phyloP scores from a whole-genome alignment of 2,888 invertebrate species.

The Emmelina monodactyla region DNA sequence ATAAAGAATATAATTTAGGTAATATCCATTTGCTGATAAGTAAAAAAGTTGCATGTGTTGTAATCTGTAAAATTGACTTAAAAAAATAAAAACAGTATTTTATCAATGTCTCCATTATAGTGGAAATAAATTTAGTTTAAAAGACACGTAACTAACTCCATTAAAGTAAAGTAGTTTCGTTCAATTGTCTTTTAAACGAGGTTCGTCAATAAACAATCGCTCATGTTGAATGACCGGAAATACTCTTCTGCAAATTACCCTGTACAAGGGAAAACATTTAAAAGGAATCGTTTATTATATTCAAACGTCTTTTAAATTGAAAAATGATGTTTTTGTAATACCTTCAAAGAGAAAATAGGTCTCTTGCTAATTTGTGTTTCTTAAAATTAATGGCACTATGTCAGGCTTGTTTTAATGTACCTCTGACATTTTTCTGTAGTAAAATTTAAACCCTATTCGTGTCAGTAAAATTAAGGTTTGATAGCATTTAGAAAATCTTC shows the following conservation, averaged over 20 bases:
- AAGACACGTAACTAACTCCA: slow-evolving; percentile 32
- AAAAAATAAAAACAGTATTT: too few relatives aligned
- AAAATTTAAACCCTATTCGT: too few relatives aligned
- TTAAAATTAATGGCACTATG: too few relatives aligned
- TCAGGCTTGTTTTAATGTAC: too few relatives aligned
- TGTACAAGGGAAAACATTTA: slow-evolving; percentile 63
- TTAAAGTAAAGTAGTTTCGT: slow-evolving; percentile 48
- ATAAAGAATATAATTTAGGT: too few relatives aligned
- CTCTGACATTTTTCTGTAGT: too few relatives aligned
- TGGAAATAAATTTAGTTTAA: slow-evolving; percentile 13
- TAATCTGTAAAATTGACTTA: too few relatives aligned
- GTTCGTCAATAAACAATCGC: slow-evolving; percentile 59
- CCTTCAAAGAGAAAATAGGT: too few relatives aligned
- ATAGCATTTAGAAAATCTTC: too few relatives aligned
- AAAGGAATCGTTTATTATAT: slow-evolving; percentile 54
- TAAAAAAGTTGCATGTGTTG: too few relatives aligned
- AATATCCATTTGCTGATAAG: too few relatives aligned
- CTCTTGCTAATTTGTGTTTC: slow-evolving; percentile 10
- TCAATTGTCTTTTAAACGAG: slow-evolving; percentile 56
- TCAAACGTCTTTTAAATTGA: slow-evolving; percentile 44
- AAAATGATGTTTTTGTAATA: slow-evolving; percentile 22
- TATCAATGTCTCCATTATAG: not conserved
- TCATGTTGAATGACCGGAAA: slow-evolving; percentile 66
- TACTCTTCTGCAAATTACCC: slow-evolving; percentile 60
- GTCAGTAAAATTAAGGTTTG: too few relatives aligned